phyloP scores from a whole-genome alignment of 2,113 vertebrate species.

The Nesogale talazaci region DNA sequence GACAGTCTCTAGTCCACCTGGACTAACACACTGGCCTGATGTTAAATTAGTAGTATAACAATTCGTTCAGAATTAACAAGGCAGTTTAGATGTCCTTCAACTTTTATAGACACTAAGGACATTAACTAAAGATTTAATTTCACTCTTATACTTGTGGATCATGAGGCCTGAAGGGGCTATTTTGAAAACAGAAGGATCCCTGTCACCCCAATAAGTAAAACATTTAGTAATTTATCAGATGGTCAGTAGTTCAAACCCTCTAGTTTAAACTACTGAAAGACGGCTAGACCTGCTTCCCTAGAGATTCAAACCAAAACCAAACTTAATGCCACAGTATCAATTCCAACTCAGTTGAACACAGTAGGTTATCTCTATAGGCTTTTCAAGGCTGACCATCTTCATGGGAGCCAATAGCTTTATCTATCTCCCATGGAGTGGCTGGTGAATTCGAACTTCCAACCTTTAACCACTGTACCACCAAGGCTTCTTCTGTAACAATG shows the following conservation, averaged over 20 bases:
- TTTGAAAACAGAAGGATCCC: conserved; percentile 48
- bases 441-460: neutral
- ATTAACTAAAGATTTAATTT: conserved; percentile 36
- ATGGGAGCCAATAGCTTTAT: no score
- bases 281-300: no score
- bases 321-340: no score
- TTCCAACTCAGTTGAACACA: neutral
- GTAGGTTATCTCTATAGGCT: neutral
- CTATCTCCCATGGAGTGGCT: neutral
- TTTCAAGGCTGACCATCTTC: neutral
- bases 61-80: conserved; percentile 50
- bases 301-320: no score
- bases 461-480: neutral
- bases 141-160: neutral
- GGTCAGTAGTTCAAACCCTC: neutral
- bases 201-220: no score
- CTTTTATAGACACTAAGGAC: conserved; percentile 17
- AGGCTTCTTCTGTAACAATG: neutral
- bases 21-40: no score
- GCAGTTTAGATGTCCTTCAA: conserved; percentile 42
- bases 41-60: conserved; percentile 5
- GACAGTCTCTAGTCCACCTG: no score
- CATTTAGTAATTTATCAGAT: no score
- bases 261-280: neutral
- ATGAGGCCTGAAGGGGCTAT: neutral